phyloP scores from a whole-genome alignment of 2,797 vertebrate genomes.

The Rhabdomys pumilio region DNA sequence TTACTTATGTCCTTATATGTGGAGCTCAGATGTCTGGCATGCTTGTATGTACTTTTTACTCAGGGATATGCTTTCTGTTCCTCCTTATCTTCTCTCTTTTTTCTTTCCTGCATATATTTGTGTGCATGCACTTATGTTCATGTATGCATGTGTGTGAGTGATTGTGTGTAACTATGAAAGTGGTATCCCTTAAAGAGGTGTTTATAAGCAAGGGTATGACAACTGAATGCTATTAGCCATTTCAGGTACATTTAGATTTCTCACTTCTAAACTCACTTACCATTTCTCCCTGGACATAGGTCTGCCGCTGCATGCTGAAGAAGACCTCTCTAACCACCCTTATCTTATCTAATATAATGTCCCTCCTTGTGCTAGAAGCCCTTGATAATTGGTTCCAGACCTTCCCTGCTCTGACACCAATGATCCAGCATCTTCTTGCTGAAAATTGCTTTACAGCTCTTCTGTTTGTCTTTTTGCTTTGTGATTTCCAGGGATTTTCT shows the following conservation, averaged over 20 bases:
- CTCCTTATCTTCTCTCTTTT: background rate
- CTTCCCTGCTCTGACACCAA: background rate
- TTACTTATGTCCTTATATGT: background rate
- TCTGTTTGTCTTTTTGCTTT: background rate
- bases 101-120: background rate
- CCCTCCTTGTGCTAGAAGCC: background rate
- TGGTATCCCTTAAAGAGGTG: background rate
- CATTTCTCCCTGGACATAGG: background rate
- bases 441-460: background rate
- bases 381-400: background rate
- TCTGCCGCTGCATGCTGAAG: background rate
- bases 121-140: too few relatives aligned
- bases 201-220: background rate
- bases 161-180: background rate
- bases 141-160: background rate
- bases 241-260: background rate
- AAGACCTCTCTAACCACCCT: background rate
- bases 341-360: background rate
- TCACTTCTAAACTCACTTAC: slow-evolving; percentile 28
- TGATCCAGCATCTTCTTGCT: background rate
- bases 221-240: background rate
- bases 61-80: background rate
- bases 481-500: background rate
- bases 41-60: background rate
- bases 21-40: background rate